Base-by-base conservation (phyloP, 1,140 invertebrate genomes). In the Drosophila ambigua region DNA sequence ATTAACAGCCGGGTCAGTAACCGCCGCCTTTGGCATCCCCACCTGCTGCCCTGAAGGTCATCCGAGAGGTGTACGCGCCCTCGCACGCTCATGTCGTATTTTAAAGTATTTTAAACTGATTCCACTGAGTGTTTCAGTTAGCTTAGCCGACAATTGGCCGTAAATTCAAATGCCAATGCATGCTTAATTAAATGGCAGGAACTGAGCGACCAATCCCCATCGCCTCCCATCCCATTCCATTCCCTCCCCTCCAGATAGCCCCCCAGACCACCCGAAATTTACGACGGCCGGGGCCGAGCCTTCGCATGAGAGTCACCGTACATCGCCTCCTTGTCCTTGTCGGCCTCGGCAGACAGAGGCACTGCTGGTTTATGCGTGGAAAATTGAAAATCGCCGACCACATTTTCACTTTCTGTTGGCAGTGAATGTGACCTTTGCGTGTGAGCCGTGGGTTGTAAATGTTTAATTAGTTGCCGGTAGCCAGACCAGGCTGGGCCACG, bases 371-470 rank as follows among this genome's bases (percentile, higher is more conserved):
- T 78, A 74, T 82, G 76, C 61, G 76, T 67, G 60, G 57, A 77
- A 74, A 79, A 66, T 79, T 64, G 74, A 75, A 71, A 72, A 60
- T 60, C 49, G 54, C 45, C 41, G 9, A 48, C 45, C 62, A 51
- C 49, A 59, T 51, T 49, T 53, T 26, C 46, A 23, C n/a, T 35
- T 50, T 28, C 15, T 9, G 41, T 28, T 20, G 49, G 9, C 35
- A 41, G 20, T 35, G 49, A 63, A 51, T 67, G 67, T 81, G 82
- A 85, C 82, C 82, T 85, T 85, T 85, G 82, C 82, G 82, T 85
- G 82, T 61, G 59, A 51, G 53, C 31, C 52, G 31, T n/a, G 73
- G 71, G 79, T 76, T 82, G 82, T 85, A 82, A 82, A 85, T 82
- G 82, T 87, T 85, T 85, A 85, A 87, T 85, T 87, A 87, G 82